Evolutionary conservation across 2,888 invertebrate genomes (phyloP).

Genomic region (Galerucella calmariensis): DNA sequence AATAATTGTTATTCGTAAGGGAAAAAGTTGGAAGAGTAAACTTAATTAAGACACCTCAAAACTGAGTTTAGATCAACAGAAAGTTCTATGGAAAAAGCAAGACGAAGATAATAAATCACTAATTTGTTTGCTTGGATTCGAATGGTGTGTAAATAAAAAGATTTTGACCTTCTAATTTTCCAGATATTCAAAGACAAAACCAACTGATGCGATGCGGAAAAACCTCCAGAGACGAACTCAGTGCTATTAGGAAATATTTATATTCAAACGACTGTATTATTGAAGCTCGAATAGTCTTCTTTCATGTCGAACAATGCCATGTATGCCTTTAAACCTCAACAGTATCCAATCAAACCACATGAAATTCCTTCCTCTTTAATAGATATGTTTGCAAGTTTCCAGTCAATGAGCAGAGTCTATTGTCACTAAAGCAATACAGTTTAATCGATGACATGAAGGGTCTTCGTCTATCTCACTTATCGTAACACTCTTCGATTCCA

Average conservation of each 20-base stretch:
- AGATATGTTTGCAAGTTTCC: constrained; percentile 16
- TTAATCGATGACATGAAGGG: constrained; percentile 31
- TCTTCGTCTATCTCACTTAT: constrained; percentile 23
- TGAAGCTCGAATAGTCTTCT: background rate
- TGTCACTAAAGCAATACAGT: constrained; percentile 31
- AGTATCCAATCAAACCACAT: background rate
- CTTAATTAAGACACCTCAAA: constrained; percentile 50
- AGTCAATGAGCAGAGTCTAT: constrained; percentile 22
- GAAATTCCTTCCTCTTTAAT: constrained; percentile 9
- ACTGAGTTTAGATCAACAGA: constrained; percentile 43
- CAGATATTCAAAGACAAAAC: constrained; percentile 36
- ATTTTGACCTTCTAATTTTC: constrained; percentile 40
- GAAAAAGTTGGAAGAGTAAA: constrained; percentile 46
- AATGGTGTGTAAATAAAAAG: constrained; percentile 43
- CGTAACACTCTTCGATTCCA: constrained; percentile 34
- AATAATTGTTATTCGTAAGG: constrained; percentile 44
- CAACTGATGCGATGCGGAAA: background rate
- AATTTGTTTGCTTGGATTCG: constrained; percentile 46
- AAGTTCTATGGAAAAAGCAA: constrained; percentile 34
- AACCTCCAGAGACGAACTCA: background rate
- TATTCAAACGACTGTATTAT: background rate
- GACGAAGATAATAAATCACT: constrained; percentile 48
- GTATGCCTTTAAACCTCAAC: background rate
- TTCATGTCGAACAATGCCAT: background rate
- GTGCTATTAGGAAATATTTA: background rate